Evolutionary conservation across 2,797 vertebrate species (phyloP), one percentile per base, ranked within the genome.

Genomic region (Bovichtus diacanthus): DNA sequence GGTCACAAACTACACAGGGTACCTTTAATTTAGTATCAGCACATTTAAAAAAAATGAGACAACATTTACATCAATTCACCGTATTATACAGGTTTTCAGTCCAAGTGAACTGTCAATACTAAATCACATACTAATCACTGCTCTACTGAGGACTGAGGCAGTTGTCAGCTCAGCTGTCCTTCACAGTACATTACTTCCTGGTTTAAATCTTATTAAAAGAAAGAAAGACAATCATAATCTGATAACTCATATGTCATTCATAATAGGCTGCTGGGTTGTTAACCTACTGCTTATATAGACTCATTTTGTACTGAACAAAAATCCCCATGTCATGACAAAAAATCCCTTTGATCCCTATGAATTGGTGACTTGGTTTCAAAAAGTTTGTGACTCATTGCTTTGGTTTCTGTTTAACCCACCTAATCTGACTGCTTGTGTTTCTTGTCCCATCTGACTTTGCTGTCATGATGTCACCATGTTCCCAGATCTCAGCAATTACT

Each of bases 361-460:
- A 5, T 19, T 43, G 8, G 1, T 23, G 36, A 9, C 1, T 2
- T 16, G 18, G 21, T 53, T 46, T 38, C 27, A 60, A 60, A 64
- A 9, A 0, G 18, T 21, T 51, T 50, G 7, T 6, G 29, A 56
- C 36, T 27, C 13, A 23, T 29, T 69, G 19, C 5, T 56, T 49
- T n/a, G 50, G 7, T 23, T 18, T 34, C 5, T 56, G 23, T 25
- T 3, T 21, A 21, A 19, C 9, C 13, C 12, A 23, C 9, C 19
- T 34, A 3, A 67, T 54, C 27, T 31, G 19, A 19, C 6, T 46
- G 36, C 19, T 62, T 31, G 19, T 50, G 36, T 70, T 51, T 70
- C 21, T 47, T n/a, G 43, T 4, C 44, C 44, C 34, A 25, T 76
- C 39, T 70, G 59, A 49, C 50, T 62, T 55, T 47, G 25, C 2